Evolutionary conservation across 2,797 vertebrate genomes (phyloP).

Genomic region (Urosaurus nigricauda): DNA sequence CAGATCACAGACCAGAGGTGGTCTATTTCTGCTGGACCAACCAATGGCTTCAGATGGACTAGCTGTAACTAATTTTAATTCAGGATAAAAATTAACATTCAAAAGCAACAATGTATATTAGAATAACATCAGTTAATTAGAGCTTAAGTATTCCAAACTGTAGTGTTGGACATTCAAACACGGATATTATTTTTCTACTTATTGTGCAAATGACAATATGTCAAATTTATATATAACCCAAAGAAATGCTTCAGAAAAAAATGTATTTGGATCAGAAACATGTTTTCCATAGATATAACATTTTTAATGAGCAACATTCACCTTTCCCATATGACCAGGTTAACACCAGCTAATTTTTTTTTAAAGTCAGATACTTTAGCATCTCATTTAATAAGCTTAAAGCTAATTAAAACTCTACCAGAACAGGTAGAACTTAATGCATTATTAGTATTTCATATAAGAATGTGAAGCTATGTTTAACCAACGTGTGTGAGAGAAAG

Average conservation of each 20-base stretch:
- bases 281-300: conserved; percentile 21
- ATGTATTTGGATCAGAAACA: conserved; percentile 34
- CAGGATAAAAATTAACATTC: no score
- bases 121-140: no score
- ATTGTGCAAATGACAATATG: conserved; percentile 36
- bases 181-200: conserved; percentile 21
- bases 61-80: no score
- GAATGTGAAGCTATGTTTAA: conserved; percentile 24
- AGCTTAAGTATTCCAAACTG: no score
- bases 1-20: no score
- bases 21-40: no score
- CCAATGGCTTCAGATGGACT: no score
- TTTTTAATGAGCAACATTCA: conserved; percentile 47
- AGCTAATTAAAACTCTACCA: conserved; percentile 32
- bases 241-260: conserved; percentile 33
- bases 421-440: conserved; percentile 3
- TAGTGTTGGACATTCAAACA: conserved; percentile 11
- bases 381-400: conserved; percentile 46
- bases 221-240: conserved; percentile 43
- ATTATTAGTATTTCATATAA: conserved; percentile 48
- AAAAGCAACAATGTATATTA: no score
- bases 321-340: conserved; percentile 32
- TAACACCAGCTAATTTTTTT: conserved; percentile 41
- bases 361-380: conserved; percentile 4
- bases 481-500: background rate